phyloP scores from a whole-genome alignment of 2,888 invertebrate species.

The Callosobruchus maculatus region DNA sequence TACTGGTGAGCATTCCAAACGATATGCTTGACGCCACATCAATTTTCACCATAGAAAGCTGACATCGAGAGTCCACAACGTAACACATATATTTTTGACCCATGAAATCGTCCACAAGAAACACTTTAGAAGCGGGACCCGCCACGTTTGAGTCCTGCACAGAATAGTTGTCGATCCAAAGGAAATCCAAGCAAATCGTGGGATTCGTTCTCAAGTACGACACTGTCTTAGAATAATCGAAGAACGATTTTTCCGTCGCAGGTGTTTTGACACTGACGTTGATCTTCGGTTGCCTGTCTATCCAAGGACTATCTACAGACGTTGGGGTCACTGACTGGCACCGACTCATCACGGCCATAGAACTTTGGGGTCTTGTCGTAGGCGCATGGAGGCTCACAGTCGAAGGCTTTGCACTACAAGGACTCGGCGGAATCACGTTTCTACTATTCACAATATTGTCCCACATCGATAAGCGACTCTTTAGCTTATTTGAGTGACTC shows the following conservation, averaged over 20 bases:
- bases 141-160: slow-evolving; percentile 39
- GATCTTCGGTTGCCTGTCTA: slow-evolving; percentile 33
- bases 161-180: slow-evolving; percentile 76
- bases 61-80: slow-evolving; percentile 60
- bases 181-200: slow-evolving; percentile 81
- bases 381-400: slow-evolving; percentile 24
- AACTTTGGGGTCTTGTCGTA: slow-evolving; percentile 50
- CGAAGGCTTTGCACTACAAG: slow-evolving; percentile 34
- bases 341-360: slow-evolving; percentile 54
- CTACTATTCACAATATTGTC: slow-evolving; percentile 33
- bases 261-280: slow-evolving; percentile 28
- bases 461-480: slow-evolving; percentile 41
- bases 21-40: slow-evolving; percentile 67
- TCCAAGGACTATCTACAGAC: slow-evolving; percentile 37
- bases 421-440: slow-evolving; percentile 33
- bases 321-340: slow-evolving; percentile 50
- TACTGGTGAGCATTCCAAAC: slow-evolving; percentile 68
- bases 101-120: slow-evolving; percentile 80
- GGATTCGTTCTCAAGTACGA: slow-evolving; percentile 59
- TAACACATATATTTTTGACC: slow-evolving; percentile 84
- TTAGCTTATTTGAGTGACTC: slow-evolving; percentile 35
- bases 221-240: slow-evolving; percentile 37
- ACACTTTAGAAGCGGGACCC: slow-evolving; percentile 70
- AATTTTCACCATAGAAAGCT: slow-evolving; percentile 65
- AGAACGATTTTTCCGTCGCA: slow-evolving; percentile 45